A percentile compares a stretch with the other conserved stretches of the same genome.
These are phyloP conservation scores for Xenus cinereus DNA, from an alignment of 2,113 vertebrate genomes.

Conservation along the genomic window DNA sequence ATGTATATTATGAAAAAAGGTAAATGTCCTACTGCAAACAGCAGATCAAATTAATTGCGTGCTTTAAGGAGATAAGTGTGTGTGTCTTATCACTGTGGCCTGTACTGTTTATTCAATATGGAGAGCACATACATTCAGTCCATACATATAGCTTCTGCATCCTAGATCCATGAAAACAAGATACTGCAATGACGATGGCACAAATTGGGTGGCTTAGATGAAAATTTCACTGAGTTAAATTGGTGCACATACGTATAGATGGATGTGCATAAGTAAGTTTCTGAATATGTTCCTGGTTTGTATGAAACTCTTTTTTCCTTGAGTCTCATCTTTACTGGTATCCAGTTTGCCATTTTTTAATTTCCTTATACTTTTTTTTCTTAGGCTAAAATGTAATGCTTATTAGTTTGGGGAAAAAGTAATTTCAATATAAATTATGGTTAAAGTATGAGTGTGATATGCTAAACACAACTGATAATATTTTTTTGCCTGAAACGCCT, in stretches of 20 bases:
- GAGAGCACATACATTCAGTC: not conserved
- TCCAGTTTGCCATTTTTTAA: not conserved
- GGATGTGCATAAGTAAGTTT: not conserved
- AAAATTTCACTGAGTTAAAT: not conserved
- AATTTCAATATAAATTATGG: conserved; percentile 16
- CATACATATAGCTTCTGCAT: not conserved
- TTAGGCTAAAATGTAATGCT: not conserved
- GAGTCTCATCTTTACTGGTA: not conserved
- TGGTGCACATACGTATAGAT: accelerated
- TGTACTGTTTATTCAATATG: not conserved
- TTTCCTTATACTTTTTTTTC: not conserved
- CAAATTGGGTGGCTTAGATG: not conserved
- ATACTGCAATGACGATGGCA: not conserved
- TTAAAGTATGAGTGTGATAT: conserved; percentile 24
- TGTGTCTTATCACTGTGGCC: not conserved
- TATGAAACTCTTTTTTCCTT: not conserved
- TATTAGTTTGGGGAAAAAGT: conserved; percentile 26
- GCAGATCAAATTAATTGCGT: not conserved
- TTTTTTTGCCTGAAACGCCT: not conserved
- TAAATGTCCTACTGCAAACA: not conserved
- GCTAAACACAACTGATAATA: conserved; percentile 35
- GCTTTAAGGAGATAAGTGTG: not conserved
- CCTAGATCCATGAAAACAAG: not conserved
- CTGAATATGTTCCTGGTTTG: not conserved
- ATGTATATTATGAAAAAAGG: not conserved